Percentiles rank a stretch among this genome's conserved stretches.
Evolutionary conservation across 2,888 invertebrate genomes (phyloP).

Genomic region (Dendrolimus houi): DNA sequence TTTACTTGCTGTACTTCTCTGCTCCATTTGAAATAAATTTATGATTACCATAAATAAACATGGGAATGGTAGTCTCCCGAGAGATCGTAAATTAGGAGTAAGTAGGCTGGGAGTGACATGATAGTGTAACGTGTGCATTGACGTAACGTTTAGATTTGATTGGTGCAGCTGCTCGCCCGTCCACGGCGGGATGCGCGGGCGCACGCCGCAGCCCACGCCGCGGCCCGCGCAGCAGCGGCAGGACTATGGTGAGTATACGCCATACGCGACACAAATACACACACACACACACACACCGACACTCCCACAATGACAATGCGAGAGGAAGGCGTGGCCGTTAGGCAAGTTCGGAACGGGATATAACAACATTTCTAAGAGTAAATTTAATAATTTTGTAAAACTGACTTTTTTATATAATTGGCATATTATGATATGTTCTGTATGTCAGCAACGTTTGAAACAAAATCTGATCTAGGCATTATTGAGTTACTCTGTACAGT

Average conservation of each 20-base stretch:
- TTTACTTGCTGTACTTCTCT: no score
- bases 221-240: slow-evolving; percentile 83
- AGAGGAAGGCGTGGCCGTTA: neutral
- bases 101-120: slow-evolving; percentile 10
- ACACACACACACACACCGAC: slow-evolving; percentile 7
- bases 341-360: neutral
- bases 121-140: slow-evolving; percentile 34
- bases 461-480: no score
- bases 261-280: slow-evolving; percentile 9
- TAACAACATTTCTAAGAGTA: no score
- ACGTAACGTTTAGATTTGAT: slow-evolving; percentile 67
- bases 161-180: slow-evolving; percentile 82
- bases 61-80: no score
- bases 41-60: no score
- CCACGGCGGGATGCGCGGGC: slow-evolving; percentile 84
- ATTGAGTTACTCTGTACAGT: no score
- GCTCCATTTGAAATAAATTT: no score
- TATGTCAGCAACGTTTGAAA: no score
- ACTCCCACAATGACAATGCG: neutral
- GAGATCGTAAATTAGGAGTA: no score
- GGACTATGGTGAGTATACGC: slow-evolving; percentile 89
- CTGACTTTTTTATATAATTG: neutral
- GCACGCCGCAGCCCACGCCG: slow-evolving; percentile 68
- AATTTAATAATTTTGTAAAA: no score
- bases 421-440: neutral